Evolutionary conservation across 2,888 invertebrate genomes (phyloP).

Genomic region (Neelides folsomi): DNA sequence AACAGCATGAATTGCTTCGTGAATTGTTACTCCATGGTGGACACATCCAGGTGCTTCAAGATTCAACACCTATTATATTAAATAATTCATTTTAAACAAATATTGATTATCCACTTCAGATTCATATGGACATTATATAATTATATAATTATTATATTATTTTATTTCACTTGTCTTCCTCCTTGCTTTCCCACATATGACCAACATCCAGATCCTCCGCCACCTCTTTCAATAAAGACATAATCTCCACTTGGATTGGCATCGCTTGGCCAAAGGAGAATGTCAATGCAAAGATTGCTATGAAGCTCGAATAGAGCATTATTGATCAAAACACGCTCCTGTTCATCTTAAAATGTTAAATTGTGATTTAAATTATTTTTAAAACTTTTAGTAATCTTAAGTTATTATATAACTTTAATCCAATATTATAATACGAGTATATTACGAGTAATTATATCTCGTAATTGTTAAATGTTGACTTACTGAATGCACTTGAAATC

Average conservation of each 20-base stretch:
- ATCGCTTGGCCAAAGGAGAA: background rate
- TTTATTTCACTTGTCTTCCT: constrained; percentile 6
- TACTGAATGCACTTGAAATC: background rate
- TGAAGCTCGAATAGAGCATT: constrained; percentile 3
- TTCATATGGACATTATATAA: too few relatives aligned
- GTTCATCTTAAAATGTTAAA: background rate
- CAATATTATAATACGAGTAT: too few relatives aligned
- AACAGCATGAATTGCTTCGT: too few relatives aligned
- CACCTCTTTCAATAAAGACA: constrained; percentile 16
- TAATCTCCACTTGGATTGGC: constrained; percentile 4
- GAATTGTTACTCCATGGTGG: too few relatives aligned
- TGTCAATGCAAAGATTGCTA: constrained; percentile 1
- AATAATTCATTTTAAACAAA: too few relatives aligned
- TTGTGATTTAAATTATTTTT: background rate
- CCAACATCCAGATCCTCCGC: constrained; percentile 16
- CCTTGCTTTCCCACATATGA: constrained; percentile 14
- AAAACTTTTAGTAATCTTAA: background rate
- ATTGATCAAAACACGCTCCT: constrained; percentile 3
- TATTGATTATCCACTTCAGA: too few relatives aligned
- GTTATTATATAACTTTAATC: background rate
- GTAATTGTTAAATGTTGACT: background rate
- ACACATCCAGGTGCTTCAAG: too few relatives aligned
- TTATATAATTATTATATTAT: background rate
- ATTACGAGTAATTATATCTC: too few relatives aligned
- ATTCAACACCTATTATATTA: too few relatives aligned